phyloP scores from a whole-genome alignment of 1,140 invertebrate species.

The Stegodyphus mimosarum region DNA sequence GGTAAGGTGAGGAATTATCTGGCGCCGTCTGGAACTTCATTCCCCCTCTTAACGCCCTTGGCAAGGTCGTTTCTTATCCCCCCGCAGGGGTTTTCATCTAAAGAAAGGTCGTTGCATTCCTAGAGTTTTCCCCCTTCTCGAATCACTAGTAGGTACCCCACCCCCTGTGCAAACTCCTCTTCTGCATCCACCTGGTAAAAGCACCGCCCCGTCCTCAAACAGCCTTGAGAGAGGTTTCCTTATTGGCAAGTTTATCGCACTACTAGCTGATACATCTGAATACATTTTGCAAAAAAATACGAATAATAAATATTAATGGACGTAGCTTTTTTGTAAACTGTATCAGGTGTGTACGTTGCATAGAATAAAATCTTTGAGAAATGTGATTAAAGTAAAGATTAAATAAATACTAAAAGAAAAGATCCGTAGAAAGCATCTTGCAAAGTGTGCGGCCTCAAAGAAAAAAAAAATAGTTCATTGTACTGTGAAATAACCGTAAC shows the following conservation, averaged over 20 bases:
- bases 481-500: too few species aligned
- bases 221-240: not conserved
- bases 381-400: too few species aligned
- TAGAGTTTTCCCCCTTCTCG: not conserved
- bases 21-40: not conserved
- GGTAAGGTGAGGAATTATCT: not conserved
- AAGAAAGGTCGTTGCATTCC: not conserved
- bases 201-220: not conserved
- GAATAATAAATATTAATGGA: too few species aligned
- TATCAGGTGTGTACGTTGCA: too few species aligned
- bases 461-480: too few species aligned
- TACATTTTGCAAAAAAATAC: too few species aligned
- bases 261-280: too few species aligned
- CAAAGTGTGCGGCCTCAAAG: too few species aligned
- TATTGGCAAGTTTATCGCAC: not conserved
- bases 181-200: not conserved
- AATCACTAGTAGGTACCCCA: not conserved
- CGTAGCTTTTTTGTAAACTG: too few species aligned
- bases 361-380: too few species aligned
- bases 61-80: not conserved
- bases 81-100: not conserved
- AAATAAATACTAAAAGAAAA: too few species aligned
- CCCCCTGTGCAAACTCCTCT: not conserved
- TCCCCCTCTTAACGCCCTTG: not conserved
- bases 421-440: too few species aligned